Percentiles rank a stretch among this genome's conserved stretches.
Conservation (phyloP, 2,113 vertebrate genomes). For the Perognathus longimembris region DNA sequence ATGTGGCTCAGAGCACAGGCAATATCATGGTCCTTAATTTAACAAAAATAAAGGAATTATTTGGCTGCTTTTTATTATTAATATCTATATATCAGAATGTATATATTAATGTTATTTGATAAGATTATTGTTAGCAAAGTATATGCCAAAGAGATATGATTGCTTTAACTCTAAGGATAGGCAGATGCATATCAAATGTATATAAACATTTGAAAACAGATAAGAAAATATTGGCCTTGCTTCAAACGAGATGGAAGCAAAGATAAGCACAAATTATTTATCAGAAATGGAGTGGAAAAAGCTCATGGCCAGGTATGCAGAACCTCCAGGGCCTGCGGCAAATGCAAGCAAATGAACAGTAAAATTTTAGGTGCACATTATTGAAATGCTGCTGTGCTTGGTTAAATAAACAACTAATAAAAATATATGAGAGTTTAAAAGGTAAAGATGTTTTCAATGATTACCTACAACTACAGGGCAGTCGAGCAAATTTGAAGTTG, state of each 20-base stretch:
- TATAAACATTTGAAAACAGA: slow-evolving; percentile 60
- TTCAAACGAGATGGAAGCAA: slow-evolving; percentile 63
- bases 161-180: slow-evolving; percentile 49
- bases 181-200: slow-evolving; percentile 19
- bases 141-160: slow-evolving; percentile 48
- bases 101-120: slow-evolving; percentile 48
- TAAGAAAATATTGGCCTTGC: slow-evolving; percentile 73
- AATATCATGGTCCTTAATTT: slow-evolving; percentile 44
- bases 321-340: slow-evolving; percentile 59
- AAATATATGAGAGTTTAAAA: slow-evolving; percentile 60
- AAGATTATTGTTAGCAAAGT: slow-evolving; percentile 57
- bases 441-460: slow-evolving; percentile 55
- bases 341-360: slow-evolving; percentile 69
- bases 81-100: slow-evolving; percentile 46
- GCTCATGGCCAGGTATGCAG: slow-evolving; percentile 62
- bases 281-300: slow-evolving; percentile 79
- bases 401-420: slow-evolving; percentile 73
- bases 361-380: slow-evolving; percentile 77
- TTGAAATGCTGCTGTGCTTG: slow-evolving; percentile 77
- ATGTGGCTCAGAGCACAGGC: not conserved
- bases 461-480: slow-evolving; percentile 57
- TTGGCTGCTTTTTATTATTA: slow-evolving; percentile 44
- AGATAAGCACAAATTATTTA: slow-evolving; percentile 77
- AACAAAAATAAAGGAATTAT: slow-evolving; percentile 50
- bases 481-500: slow-evolving; percentile 43